Evolutionary conservation across 2,113 vertebrate genomes (phyloP).

Genomic region (Papio anubis): DNA sequence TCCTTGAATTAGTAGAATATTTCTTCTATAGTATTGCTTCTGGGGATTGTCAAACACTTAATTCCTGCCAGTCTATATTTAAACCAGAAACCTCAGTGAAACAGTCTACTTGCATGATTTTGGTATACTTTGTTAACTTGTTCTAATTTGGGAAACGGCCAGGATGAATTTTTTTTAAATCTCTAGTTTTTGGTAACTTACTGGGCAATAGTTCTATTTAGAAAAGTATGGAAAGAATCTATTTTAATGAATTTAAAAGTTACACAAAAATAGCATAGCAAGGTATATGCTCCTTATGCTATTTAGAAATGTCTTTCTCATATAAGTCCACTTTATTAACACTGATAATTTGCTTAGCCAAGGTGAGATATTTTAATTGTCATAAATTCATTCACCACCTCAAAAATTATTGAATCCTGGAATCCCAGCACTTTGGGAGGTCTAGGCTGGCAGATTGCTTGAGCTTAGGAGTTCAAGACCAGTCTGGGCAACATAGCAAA

Average conservation of each 20-base stretch:
- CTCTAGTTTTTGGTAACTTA: slow-evolving; percentile 16
- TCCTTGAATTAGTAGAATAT: not conserved
- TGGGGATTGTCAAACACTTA: not conserved
- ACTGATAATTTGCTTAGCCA: not conserved
- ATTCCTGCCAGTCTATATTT: not conserved
- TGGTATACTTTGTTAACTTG: slow-evolving; percentile 19
- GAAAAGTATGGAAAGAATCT: not conserved
- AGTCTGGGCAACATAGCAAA: no score
- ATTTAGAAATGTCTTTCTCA: slow-evolving; percentile 32
- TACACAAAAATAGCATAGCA: not conserved
- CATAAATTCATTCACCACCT: not conserved
- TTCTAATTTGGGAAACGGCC: slow-evolving; percentile 9
- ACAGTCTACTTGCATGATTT: not conserved
- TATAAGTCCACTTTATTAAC: not conserved
- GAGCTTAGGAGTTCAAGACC: no score
- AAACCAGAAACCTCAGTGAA: slow-evolving; percentile 20
- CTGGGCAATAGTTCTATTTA: not conserved
- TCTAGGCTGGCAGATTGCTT: no score
- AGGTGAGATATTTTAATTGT: not conserved
- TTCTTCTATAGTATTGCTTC: not conserved
- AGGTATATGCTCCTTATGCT: not conserved
- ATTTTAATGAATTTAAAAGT: slow-evolving; percentile 2
- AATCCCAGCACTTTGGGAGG: no score
- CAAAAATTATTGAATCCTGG: no score
- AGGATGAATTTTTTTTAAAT: not conserved